Base-by-base conservation (phyloP, 1,140 invertebrate genomes). In the Hypothenemus hampei region DNA sequence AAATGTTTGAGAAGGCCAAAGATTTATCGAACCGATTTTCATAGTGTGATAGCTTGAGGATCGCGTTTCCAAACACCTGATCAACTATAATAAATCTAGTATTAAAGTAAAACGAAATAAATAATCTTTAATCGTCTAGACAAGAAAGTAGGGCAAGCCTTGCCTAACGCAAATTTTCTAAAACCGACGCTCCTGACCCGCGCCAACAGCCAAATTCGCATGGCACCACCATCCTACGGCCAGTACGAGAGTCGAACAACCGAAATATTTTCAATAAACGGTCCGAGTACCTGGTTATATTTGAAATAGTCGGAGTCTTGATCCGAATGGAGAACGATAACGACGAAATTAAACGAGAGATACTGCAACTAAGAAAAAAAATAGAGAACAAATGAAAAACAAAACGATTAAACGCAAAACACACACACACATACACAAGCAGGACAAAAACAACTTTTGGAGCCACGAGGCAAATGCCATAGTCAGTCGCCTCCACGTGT, bases 401-500 rank as follows among this genome's bases (percentile, higher is more conserved):
- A 23, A 37, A 37, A 10, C 36, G 11, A 37, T 37, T 37, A 37
- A 37, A 37, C 35, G 18, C 18, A 37, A 37, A 15, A 37, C n/a
- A n/a, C n/a, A n/a, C n/a, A n/a, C n/a, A n/a, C n/a, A n/a, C n/a
- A n/a, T n/a, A 37, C 16, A 16, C 18, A 15, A 29, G 11, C 36
- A 10, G 44, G 26, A 36, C 3, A 18, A 47, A 56, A 56, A 56
- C 53, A 56, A 56, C 35, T 44, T 53, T 46, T 33, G 41, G 4
- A 26, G 44, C 18, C 33, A 39, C 22, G 44, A 58, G 52, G 33
- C 43, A 59, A 61, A 62, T 40, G 31, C 66, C 65, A 40, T 50
- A 64, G 69, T 71, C 23, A 29, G 52, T 61, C 63, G 68, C 69
- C 69, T 69, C 69, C 69, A 71, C 69, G 69, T 71, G 69, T 53